Base-by-base conservation (phyloP, 2,888 invertebrate species). In the Brachyptera putata region DNA sequence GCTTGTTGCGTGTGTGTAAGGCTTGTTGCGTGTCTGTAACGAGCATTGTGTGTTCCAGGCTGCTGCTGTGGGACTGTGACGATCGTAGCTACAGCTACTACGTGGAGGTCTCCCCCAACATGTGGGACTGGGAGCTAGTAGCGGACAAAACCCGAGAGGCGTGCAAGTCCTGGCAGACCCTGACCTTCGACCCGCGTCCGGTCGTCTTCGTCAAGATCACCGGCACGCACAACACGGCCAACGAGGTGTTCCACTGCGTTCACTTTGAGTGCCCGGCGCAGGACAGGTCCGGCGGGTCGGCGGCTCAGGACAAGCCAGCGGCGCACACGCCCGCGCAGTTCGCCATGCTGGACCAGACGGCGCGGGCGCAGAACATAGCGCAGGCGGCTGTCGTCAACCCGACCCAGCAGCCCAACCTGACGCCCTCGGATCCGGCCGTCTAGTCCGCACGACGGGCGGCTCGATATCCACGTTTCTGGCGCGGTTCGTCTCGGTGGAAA, bases 181-280 rank as follows among this genome's bases (percentile, higher is more conserved):
- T 97, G 48, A 80, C 82, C 57, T 98, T 98, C 77, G 78, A 86
- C 1, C 85, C 87, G 14, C 80, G 90, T 49, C 91, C 95, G 0
- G 88, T 97, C 36, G 92, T 95, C 55, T 97, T 94, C 72, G 90
- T 99, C 65, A 85, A 91, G 62, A 95, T 99, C 68, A 90, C 95
- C 56, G 99, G 99, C 63, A 97, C 96, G 0, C 87, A 90, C 69
- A 99, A 99, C 75, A 95, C 98, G 13, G 97, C 95, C 0, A 97
- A 98, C 75, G 96, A 96, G 84, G 94, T 96, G 59, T 98, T 98
- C 76, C 97, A 98, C 74, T 90, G 95, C 73, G 98, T 98, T 57
- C 98, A 98, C 78, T 88, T 98, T 75, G 98, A 98, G 78, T 95
- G 95, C 69, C 97, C 98, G 4, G 87, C 91, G 26, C 87, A 87